Conservation (phyloP, 2,113 vertebrate species). For the Hippolais icterina region DNA sequence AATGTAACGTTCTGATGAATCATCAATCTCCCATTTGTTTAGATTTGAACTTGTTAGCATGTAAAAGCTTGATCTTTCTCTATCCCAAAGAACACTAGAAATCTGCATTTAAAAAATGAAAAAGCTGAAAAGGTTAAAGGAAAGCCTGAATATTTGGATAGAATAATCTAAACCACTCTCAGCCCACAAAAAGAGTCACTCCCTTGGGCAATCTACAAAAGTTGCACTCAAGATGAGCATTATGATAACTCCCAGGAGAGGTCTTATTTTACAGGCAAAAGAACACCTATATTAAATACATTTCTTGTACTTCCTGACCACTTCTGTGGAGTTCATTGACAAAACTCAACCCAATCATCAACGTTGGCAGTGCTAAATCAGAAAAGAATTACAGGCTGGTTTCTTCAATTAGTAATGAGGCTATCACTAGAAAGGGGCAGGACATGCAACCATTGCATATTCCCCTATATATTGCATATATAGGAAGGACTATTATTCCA, state of each 20-base stretch:
- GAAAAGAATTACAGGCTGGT: background rate
- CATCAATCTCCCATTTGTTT: conserved; percentile 91
- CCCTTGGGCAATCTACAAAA: background rate
- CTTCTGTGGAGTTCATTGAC: background rate
- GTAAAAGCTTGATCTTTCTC: conserved; percentile 79
- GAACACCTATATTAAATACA: background rate
- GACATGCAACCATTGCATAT: background rate
- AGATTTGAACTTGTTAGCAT: conserved; percentile 84
- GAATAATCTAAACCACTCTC: background rate
- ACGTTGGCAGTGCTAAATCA: background rate
- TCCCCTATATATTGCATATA: background rate
- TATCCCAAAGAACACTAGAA: conserved; percentile 84
- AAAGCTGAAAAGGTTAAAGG: background rate
- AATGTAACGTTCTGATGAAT: conserved; percentile 81
- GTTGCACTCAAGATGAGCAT: background rate
- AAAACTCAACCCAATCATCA: background rate
- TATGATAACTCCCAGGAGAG: background rate
- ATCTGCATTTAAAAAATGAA: conserved; percentile 74
- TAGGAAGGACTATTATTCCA: background rate
- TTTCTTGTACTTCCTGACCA: background rate
- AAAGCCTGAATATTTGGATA: background rate
- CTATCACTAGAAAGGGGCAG: background rate
- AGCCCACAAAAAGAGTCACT: background rate
- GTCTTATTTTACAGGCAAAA: background rate
- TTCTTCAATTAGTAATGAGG: background rate